A percentile compares a stretch with the other conserved stretches of the same genome.
Evolutionary conservation across 2,797 vertebrate species (phyloP).

Genomic region (Paguma larvata): DNA sequence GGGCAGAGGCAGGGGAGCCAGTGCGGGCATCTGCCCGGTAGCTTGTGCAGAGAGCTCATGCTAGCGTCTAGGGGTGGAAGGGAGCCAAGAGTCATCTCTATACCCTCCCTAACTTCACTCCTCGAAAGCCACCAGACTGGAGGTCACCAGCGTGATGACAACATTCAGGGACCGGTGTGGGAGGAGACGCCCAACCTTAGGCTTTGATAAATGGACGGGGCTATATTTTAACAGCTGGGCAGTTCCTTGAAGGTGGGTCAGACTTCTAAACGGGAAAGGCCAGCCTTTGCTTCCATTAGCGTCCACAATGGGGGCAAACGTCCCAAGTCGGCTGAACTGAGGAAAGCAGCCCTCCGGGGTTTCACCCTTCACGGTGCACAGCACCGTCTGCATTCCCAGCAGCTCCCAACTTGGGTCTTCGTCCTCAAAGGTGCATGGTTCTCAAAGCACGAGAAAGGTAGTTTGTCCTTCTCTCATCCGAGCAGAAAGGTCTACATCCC

Average conservation of each 20-base stretch:
- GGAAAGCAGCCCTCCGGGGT: neutral
- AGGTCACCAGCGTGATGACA: neutral
- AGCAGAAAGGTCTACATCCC: neutral
- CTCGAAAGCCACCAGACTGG: neutral
- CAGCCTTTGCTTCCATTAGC: neutral
- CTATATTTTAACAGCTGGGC: neutral
- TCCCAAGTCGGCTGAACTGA: neutral
- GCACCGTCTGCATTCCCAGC: neutral
- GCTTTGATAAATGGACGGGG: neutral
- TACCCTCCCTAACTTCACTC: neutral
- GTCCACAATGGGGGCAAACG: neutral
- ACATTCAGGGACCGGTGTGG: neutral
- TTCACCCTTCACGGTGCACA: neutral
- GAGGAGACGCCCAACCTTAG: neutral
- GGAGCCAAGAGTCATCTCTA: neutral
- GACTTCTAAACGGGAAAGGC: neutral
- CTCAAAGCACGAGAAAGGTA: neutral
- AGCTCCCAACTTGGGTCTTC: neutral
- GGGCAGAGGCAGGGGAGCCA: neutral
- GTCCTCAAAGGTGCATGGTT: neutral
- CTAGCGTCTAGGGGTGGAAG: neutral
- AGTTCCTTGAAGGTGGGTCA: neutral
- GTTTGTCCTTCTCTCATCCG: neutral
- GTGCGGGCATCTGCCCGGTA: neutral
- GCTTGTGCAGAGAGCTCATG: neutral